phyloP scores from a whole-genome alignment of 2,113 vertebrate species.

The Sorex fumeus region DNA sequence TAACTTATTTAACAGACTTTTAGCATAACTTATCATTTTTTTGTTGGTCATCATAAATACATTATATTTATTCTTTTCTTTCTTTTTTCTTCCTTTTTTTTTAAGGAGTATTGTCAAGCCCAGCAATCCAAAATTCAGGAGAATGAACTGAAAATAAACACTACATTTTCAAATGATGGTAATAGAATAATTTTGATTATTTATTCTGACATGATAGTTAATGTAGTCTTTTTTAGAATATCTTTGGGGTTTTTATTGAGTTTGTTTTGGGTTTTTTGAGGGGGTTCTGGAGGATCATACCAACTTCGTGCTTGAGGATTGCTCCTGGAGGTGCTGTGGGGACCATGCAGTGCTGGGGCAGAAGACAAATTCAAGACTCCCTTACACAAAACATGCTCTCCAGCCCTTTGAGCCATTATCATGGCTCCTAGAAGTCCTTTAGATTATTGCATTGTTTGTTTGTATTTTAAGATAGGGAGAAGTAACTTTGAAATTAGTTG shows the following conservation, averaged over 20 bases:
- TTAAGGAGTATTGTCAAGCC: conserved; percentile 91
- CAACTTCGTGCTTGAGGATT: too few species aligned
- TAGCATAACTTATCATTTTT: conserved; percentile 51
- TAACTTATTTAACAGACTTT: conserved; percentile 22
- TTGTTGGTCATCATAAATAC: conserved; percentile 64
- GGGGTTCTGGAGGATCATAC: too few species aligned
- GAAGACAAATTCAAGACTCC: too few species aligned
- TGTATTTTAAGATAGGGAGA: conserved; percentile 39
- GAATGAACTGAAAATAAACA: conserved; percentile 94
- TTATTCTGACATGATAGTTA: conserved; percentile 41
- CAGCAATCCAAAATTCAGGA: conserved; percentile 92
- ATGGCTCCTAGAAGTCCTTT: too few species aligned
- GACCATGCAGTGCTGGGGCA: too few species aligned
- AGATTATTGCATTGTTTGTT: conserved; percentile 46
- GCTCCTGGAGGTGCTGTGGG: too few species aligned
- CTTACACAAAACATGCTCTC: too few species aligned
- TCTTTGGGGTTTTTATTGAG: not conserved
- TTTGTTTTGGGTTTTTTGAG: too few species aligned
- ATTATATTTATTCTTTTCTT: conserved; percentile 56
- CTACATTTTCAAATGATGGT: conserved; percentile 94
- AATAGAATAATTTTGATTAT: conserved; percentile 71
- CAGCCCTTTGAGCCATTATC: too few species aligned
- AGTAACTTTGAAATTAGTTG: conserved; percentile 56
- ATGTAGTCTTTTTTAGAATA: conserved; percentile 54
- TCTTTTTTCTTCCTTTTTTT: conserved; percentile 56